These are phyloP conservation scores for Drosophila koepferae DNA, from an alignment of 2,888 invertebrate genomes.

Conservation along the genomic window DNA sequence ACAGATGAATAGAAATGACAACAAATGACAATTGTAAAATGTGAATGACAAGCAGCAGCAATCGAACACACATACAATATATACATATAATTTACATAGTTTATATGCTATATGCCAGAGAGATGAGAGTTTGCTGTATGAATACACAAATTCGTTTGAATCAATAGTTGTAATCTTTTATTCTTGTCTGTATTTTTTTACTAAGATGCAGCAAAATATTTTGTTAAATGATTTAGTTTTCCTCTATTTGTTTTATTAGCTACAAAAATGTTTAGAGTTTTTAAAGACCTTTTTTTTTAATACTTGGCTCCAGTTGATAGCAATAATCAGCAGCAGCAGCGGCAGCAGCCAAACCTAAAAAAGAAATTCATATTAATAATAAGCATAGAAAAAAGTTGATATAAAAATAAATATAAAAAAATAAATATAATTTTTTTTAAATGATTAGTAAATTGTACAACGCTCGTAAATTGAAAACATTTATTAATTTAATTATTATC, in stretches of 20 bases:
- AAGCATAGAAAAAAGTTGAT: not conserved
- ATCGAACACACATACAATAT: slow-evolving; percentile 7
- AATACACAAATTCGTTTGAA: slow-evolving; percentile 68
- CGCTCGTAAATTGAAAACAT: slow-evolving; percentile 65
- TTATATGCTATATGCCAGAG: slow-evolving; percentile 16
- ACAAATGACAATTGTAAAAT: slow-evolving; percentile 31
- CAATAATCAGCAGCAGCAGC: slow-evolving; percentile 6
- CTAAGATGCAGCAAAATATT: slow-evolving; percentile 20
- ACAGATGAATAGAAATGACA: slow-evolving; percentile 28
- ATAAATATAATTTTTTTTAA: not conserved
- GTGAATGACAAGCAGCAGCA: slow-evolving; percentile 1
- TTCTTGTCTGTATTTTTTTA: slow-evolving; percentile 11
- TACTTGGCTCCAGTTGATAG: not conserved
- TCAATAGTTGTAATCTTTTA: slow-evolving; percentile 30
- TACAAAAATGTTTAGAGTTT: slow-evolving; percentile 13
- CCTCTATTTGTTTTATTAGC: slow-evolving; percentile 15
- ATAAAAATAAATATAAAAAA: not conserved
- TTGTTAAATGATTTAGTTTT: slow-evolving; percentile 12
- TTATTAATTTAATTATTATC: slow-evolving; percentile 57
- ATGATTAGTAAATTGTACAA: slow-evolving; percentile 13
- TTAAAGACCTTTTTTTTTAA: slow-evolving; percentile 53
- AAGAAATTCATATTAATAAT: slow-evolving; percentile 75
- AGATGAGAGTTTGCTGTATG: slow-evolving; percentile 47
- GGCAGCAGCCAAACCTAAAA: slow-evolving; percentile 57
- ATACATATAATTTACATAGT: slow-evolving; percentile 1